These are phyloP conservation scores for Erpornis zantholeuca DNA, from an alignment of 2,113 vertebrate genomes.

Conservation along the genomic window DNA sequence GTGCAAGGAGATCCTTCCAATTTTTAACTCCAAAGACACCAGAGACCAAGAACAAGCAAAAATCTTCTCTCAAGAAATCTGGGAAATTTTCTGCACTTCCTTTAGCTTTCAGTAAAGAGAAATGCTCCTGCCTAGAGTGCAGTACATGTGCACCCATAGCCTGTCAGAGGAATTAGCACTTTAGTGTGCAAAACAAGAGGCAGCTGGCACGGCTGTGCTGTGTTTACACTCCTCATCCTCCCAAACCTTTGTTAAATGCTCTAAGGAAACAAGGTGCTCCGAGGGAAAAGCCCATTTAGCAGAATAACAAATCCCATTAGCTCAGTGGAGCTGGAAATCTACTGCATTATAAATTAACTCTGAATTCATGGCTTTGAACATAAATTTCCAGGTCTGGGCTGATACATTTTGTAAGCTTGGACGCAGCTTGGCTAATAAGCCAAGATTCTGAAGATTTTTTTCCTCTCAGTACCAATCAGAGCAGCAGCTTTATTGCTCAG, in stretches of 20 bases:
- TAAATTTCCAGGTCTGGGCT: neutral
- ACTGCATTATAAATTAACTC: conserved; percentile 35
- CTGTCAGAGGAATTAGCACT: neutral
- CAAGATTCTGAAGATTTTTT: neutral
- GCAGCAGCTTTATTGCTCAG: neutral
- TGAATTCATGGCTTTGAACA: neutral
- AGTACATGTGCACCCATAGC: neutral
- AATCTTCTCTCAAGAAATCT: neutral
- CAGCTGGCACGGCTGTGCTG: neutral
- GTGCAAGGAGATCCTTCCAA: neutral
- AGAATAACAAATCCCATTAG: conserved; percentile 43
- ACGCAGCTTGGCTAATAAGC: neutral
- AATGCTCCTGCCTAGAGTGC: neutral
- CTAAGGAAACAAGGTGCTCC: conserved; percentile 32
- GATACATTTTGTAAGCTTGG: neutral
- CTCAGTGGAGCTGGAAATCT: conserved; percentile 23
- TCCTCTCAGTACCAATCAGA: neutral
- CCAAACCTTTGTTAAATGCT: neutral
- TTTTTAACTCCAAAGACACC: neutral
- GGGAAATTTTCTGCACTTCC: neutral
- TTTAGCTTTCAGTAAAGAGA: neutral
- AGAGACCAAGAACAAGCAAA: neutral
- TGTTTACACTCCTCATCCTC: conserved; percentile 22
- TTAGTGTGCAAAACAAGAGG: neutral
- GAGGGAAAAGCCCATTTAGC: conserved; percentile 31